Conservation (phyloP, 1,140 invertebrate genomes). For the Bombus huntii region DNA sequence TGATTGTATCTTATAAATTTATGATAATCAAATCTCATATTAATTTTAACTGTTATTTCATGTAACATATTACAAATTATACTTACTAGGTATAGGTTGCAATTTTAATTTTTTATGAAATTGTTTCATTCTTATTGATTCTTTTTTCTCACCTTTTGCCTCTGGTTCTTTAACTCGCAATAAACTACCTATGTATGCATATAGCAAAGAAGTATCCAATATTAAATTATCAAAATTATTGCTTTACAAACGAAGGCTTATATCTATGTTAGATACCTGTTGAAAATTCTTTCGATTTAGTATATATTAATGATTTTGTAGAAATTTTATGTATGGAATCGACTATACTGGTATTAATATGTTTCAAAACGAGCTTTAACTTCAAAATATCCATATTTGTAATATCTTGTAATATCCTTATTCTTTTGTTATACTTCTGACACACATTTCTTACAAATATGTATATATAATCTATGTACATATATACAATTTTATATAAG, state of each 20-base stretch:
- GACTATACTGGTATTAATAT: neutral
- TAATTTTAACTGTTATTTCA: constrained; percentile 1
- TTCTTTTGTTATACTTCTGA: constrained; percentile 24
- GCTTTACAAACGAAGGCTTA: neutral
- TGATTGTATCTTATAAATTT: neutral
- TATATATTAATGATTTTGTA: constrained; percentile 10
- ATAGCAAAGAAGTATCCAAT: neutral
- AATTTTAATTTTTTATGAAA: constrained; percentile 73
- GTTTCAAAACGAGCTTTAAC: neutral
- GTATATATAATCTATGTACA: neutral
- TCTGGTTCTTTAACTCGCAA: constrained; percentile 4
- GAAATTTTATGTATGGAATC: constrained; percentile 21
- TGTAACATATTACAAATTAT: neutral
- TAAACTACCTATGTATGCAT: constrained; percentile 17
- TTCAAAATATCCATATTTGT: constrained; percentile 19
- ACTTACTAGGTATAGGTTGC: constrained; percentile 69
- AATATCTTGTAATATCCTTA: neutral
- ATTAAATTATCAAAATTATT: constrained; percentile 5
- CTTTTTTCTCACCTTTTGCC: constrained; percentile 24
- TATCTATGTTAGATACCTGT: constrained; percentile 42
- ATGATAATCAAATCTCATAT: neutral
- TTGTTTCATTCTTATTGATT: constrained; percentile 71
- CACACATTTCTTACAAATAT: neutral
- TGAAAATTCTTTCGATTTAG: constrained; percentile 30
- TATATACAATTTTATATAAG: neutral